These are phyloP conservation scores for Hofmannophila pseudospretella DNA, from an alignment of 2,888 invertebrate species.

Conservation along the genomic window DNA sequence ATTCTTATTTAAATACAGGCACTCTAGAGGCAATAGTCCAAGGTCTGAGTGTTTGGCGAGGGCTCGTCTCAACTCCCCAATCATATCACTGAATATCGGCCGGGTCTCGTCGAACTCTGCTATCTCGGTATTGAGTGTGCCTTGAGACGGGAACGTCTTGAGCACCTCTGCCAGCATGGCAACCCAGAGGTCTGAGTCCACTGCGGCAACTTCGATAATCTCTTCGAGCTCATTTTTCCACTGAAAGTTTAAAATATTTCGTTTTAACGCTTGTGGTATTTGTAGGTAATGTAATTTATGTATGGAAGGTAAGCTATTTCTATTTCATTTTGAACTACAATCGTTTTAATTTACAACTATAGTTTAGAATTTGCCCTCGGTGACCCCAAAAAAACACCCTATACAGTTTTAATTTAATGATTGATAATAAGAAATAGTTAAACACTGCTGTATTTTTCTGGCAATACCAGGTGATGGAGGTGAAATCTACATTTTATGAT, in stretches of 20 bases:
- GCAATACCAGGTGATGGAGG: too few species aligned
- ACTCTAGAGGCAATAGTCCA: conserved; percentile 94
- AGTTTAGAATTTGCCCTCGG: too few species aligned
- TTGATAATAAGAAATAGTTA: too few species aligned
- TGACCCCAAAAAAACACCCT: too few species aligned
- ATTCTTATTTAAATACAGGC: conserved; percentile 96
- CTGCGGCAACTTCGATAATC: conserved; percentile 93
- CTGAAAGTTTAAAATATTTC: conserved; percentile 77
- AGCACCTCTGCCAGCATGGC: conserved; percentile 97
- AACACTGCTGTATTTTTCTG: too few species aligned
- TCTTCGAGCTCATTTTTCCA: conserved; percentile 96
- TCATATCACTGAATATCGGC: conserved; percentile 93
- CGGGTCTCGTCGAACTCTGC: conserved; percentile 92
- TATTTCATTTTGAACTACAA: not conserved
- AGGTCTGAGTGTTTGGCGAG: conserved; percentile 90
- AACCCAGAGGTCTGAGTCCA: conserved; percentile 98
- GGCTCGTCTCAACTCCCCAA: conserved; percentile 88
- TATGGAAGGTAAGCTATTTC: too few species aligned
- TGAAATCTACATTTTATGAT: too few species aligned
- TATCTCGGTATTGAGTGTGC: conserved; percentile 93
- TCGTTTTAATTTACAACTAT: too few species aligned
- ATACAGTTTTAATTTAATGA: too few species aligned
- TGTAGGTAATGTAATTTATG: too few species aligned
- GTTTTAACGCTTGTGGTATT: too few species aligned
- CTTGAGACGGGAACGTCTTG: conserved; percentile 93